phyloP scores from a whole-genome alignment of 2,797 vertebrate genomes.

The Vespertilio murinus region DNA sequence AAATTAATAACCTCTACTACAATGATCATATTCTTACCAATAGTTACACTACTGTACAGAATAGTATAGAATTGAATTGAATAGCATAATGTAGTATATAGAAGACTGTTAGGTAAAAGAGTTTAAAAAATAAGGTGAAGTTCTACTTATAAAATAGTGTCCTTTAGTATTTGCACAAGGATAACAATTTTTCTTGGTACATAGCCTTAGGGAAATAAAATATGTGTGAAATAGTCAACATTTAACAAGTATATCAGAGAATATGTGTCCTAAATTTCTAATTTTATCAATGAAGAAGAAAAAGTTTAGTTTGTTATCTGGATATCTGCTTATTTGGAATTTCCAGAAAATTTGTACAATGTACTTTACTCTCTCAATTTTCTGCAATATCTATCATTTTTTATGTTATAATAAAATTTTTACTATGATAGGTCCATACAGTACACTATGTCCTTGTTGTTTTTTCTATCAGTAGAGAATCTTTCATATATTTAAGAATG shows the following conservation, averaged over 20 bases:
- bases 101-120: not conserved
- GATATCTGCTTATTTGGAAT: not conserved
- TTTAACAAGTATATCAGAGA: not conserved
- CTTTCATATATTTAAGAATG: not conserved
- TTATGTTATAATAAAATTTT: not conserved
- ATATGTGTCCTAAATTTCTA: not conserved
- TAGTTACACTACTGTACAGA: not conserved
- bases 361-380: not conserved
- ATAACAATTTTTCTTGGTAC: not conserved
- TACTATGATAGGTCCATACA: not conserved
- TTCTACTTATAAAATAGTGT: not conserved
- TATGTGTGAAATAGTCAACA: not conserved
- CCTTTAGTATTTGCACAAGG: not conserved
- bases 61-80: not conserved
- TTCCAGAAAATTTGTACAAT: not conserved
- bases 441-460: not conserved
- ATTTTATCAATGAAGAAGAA: conserved; percentile 17
- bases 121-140: not conserved
- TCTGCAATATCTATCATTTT: not conserved
- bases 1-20: not conserved
- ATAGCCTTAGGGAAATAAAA: not conserved
- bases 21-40: not conserved
- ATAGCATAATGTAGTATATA: not conserved
- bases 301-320: not conserved
- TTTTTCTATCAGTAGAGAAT: not conserved